These are phyloP conservation scores for Schizaphis graminum DNA, from an alignment of 2,888 invertebrate species.

Conservation along the genomic window DNA sequence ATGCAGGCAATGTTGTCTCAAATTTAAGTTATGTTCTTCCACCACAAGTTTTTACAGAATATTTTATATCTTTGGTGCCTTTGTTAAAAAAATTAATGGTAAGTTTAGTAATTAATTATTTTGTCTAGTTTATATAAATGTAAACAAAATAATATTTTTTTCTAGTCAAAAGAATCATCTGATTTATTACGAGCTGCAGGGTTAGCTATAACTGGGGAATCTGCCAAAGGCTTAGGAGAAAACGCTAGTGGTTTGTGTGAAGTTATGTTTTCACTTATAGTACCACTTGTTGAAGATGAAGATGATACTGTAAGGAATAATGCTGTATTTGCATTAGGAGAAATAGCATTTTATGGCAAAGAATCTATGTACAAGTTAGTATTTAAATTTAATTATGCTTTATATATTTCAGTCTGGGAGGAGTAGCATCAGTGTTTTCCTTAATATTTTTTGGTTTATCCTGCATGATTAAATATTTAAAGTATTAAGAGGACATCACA, in stretches of 20 bases:
- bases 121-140: background rate
- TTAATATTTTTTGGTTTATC: background rate
- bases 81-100: conserved; percentile 61
- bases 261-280: conserved; percentile 76
- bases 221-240: conserved; percentile 76
- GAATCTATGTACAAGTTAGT: conserved; percentile 73
- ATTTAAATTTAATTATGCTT: background rate
- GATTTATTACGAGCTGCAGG: conserved; percentile 76
- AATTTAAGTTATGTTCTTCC: conserved; percentile 61
- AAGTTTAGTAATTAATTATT: background rate
- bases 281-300: conserved; percentile 76
- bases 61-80: conserved; percentile 46
- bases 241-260: conserved; percentile 72
- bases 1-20: conserved; percentile 53
- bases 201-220: conserved; percentile 82
- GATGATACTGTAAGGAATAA: conserved; percentile 83
- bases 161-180: conserved; percentile 45
- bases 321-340: conserved; percentile 82
- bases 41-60: conserved; percentile 38
- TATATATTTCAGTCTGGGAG: background rate
- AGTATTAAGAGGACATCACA: background rate
- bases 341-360: conserved; percentile 79
- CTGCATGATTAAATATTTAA: background rate
- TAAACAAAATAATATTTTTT: background rate
- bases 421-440: background rate